phyloP scores from a whole-genome alignment of 1,140 invertebrate species.

The Drosophila burlai region DNA sequence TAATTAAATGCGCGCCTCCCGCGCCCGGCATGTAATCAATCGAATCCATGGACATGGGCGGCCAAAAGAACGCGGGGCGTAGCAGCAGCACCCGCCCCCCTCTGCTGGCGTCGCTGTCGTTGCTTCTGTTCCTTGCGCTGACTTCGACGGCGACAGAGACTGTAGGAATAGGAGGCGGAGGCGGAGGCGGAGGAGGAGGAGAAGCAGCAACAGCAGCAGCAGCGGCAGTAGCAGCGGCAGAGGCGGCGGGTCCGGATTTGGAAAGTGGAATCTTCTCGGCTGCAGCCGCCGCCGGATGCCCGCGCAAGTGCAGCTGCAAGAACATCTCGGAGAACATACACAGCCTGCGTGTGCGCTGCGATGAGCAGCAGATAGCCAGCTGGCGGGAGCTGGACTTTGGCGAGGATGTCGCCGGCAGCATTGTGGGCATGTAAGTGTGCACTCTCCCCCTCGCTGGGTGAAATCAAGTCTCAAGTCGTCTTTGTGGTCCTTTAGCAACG shows the following conservation, averaged over 20 bases:
- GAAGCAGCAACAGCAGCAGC: conserved; percentile 14
- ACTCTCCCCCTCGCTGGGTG: conserved; percentile 23
- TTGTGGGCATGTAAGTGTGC: conserved; percentile 85
- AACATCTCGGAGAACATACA: conserved; percentile 74
- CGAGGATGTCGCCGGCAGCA: conserved; percentile 80
- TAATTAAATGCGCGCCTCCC: conserved; percentile 57
- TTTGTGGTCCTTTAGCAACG: conserved; percentile 86
- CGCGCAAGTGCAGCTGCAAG: conserved; percentile 77
- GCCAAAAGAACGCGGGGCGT: conserved; percentile 53
- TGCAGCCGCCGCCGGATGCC: conserved; percentile 48
- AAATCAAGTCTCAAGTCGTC: background rate
- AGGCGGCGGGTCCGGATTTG: conserved; percentile 1
- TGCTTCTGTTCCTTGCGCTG: conserved; percentile 21
- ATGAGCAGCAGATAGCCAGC: conserved; percentile 80
- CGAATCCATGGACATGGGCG: conserved; percentile 42
- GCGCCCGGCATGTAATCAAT: conserved; percentile 42
- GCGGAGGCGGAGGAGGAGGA: no score
- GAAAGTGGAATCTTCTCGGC: background rate
- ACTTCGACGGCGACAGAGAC: conserved; percentile 9
- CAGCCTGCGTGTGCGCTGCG: conserved; percentile 85
- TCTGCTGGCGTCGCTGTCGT: conserved; percentile 29
- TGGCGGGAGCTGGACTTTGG: conserved; percentile 85
- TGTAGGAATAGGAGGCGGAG: background rate
- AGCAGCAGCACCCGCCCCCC: conserved; percentile 22
- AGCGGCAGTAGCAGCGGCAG: background rate